Conservation (phyloP, 2,888 invertebrate species). For the Ferdinandea cuprea region DNA sequence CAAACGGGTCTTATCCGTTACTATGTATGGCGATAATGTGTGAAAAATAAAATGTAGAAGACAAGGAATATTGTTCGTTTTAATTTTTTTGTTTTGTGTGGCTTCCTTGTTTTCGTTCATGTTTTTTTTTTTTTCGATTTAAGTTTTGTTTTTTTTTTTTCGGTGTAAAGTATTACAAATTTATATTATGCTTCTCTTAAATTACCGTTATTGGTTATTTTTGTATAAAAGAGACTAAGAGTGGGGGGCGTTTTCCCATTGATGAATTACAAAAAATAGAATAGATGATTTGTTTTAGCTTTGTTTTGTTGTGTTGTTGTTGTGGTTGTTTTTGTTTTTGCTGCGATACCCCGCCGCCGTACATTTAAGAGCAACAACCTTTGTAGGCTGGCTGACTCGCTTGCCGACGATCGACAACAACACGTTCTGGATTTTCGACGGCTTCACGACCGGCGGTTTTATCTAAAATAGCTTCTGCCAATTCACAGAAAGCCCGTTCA, state of each 20-base stretch:
- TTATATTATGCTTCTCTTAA: constrained; percentile 71
- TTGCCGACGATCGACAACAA: constrained; percentile 89
- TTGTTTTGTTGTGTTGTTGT: background rate
- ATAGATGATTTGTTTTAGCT: constrained; percentile 35
- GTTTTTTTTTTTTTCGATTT: constrained; percentile 51
- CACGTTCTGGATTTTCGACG: constrained; percentile 88
- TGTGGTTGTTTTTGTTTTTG: constrained; percentile 22
- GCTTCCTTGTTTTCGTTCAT: constrained; percentile 54
- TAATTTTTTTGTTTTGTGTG: constrained; percentile 22
- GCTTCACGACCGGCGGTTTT: constrained; percentile 93
- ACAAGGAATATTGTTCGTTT: constrained; percentile 59
- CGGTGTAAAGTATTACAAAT: constrained; percentile 73
- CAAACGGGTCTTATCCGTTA: background rate
- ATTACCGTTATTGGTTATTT: constrained; percentile 68
- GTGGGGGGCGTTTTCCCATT: constrained; percentile 41
- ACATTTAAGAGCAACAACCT: constrained; percentile 82
- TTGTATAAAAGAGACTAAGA: constrained; percentile 60
- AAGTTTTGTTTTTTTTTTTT: constrained; percentile 55
- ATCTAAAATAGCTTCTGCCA: constrained; percentile 97
- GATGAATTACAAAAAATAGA: constrained; percentile 49
- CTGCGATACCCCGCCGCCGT: constrained; percentile 41
- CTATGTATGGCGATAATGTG: background rate
- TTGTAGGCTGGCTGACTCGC: constrained; percentile 82
- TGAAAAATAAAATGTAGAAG: constrained; percentile 25
- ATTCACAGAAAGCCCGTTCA: constrained; percentile 96